A percentile compares a stretch with the other conserved stretches of the same genome.
Evolutionary conservation across 2,888 invertebrate genomes (phyloP).

Genomic region (Sarcophaga rosellei): DNA sequence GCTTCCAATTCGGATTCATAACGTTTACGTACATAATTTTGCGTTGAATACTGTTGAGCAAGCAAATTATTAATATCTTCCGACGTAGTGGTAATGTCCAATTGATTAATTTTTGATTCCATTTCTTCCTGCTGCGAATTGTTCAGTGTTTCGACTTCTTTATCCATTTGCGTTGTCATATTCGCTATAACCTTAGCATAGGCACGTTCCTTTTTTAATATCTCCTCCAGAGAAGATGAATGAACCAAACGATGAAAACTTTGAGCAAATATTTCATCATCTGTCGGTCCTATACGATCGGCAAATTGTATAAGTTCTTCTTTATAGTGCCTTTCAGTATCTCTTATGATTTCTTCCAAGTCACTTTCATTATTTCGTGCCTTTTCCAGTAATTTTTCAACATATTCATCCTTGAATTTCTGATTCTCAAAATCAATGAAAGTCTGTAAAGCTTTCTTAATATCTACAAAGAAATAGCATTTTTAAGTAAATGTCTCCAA

Average conservation of each 20-base stretch:
- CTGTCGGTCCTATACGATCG: constrained; percentile 89
- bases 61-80: constrained; percentile 91
- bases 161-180: constrained; percentile 87
- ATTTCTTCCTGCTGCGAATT: constrained; percentile 93
- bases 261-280: constrained; percentile 87
- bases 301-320: constrained; percentile 93
- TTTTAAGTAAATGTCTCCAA: not conserved
- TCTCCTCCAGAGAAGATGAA: constrained; percentile 92
- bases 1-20: constrained; percentile 93
- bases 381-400: constrained; percentile 84
- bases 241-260: constrained; percentile 86
- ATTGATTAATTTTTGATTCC: constrained; percentile 90
- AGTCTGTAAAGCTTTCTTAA: constrained; percentile 81
- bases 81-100: constrained; percentile 88
- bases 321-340: constrained; percentile 90
- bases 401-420: constrained; percentile 86
- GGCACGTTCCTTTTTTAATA: constrained; percentile 93
- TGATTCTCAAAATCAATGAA: constrained; percentile 87
- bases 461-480: constrained; percentile 66
- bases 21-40: constrained; percentile 91
- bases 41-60: constrained; percentile 90
- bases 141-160: constrained; percentile 87
- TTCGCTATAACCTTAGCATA: constrained; percentile 91
- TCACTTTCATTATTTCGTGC: constrained; percentile 85
- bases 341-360: constrained; percentile 88